phyloP scores from a whole-genome alignment of 1,140 invertebrate species.

The Penaeus japonicus region DNA sequence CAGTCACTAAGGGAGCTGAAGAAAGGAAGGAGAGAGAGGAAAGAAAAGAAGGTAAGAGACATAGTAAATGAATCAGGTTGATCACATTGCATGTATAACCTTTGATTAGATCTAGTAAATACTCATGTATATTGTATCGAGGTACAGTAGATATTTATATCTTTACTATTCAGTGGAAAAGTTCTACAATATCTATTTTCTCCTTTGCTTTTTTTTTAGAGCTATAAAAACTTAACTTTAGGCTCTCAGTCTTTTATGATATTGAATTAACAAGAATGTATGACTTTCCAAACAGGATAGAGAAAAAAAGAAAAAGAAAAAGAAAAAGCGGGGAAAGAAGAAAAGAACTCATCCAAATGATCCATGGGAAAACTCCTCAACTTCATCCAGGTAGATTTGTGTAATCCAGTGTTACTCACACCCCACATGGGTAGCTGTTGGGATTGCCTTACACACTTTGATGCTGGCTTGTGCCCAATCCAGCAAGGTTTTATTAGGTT shows the following conservation, averaged over 20 bases:
- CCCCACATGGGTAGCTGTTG: no score
- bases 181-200: no score
- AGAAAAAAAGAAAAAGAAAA: constrained; percentile 59
- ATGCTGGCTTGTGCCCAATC: no score
- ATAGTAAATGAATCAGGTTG: background rate
- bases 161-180: no score
- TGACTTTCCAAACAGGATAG: constrained; percentile 38
- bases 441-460: no score
- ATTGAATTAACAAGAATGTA: no score
- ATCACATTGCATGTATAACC: background rate
- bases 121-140: background rate
- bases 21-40: constrained; percentile 54
- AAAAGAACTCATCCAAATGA: constrained; percentile 54
- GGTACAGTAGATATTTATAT: background rate
- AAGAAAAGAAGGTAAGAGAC: constrained; percentile 55
- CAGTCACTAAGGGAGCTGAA: constrained; percentile 53
- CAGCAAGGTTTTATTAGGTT: no score
- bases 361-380: constrained; percentile 55
- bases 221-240: no score
- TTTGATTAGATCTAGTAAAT: background rate
- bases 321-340: constrained; percentile 64
- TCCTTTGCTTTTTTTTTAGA: no score
- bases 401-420: background rate
- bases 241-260: no score
- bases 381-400: constrained; percentile 44